Conservation (phyloP, 1,140 invertebrate species). For the Aradophagus sp. region DNA sequence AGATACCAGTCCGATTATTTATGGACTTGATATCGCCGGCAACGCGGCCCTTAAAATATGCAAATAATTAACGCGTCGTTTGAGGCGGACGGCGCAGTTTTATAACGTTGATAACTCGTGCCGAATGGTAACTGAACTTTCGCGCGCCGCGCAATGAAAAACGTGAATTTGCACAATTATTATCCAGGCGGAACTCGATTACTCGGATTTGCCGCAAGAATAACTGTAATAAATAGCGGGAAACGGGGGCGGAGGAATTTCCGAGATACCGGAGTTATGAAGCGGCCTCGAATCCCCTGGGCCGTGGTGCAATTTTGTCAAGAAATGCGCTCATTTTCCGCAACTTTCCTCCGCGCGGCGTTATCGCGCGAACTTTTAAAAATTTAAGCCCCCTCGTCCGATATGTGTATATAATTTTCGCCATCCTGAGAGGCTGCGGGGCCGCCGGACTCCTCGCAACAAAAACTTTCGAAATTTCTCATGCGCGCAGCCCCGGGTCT, state of each 20-base stretch:
- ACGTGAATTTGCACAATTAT: constrained; percentile 11
- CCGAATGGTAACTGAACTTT: background rate
- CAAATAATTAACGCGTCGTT: constrained; percentile 2
- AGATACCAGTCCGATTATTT: too few relatives aligned
- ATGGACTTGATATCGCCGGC: too few relatives aligned
- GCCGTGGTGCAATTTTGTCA: constrained; percentile 45
- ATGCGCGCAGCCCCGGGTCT: constrained; percentile 25
- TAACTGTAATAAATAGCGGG: constrained; percentile 30
- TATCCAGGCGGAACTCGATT: constrained; percentile 15
- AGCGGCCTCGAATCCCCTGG: constrained; percentile 31
- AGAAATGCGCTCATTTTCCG: constrained; percentile 49
- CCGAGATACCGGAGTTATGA: constrained; percentile 21
- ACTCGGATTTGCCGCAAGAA: constrained; percentile 40
- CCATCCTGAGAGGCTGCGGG: constrained; percentile 2
- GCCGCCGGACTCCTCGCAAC: constrained; percentile 28
- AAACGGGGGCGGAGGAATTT: constrained; percentile 28
- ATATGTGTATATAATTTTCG: constrained; percentile 51
- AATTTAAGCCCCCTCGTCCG: constrained; percentile 61
- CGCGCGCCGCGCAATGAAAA: background rate
- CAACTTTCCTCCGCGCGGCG: constrained; percentile 47
- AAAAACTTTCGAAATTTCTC: constrained; percentile 50
- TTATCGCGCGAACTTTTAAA: constrained; percentile 58
- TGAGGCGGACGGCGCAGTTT: background rate
- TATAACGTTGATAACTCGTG: background rate
- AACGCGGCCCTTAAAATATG: background rate